These are phyloP conservation scores for Malurus melanocephalus DNA, from an alignment of 2,113 vertebrate genomes.

Conservation along the genomic window DNA sequence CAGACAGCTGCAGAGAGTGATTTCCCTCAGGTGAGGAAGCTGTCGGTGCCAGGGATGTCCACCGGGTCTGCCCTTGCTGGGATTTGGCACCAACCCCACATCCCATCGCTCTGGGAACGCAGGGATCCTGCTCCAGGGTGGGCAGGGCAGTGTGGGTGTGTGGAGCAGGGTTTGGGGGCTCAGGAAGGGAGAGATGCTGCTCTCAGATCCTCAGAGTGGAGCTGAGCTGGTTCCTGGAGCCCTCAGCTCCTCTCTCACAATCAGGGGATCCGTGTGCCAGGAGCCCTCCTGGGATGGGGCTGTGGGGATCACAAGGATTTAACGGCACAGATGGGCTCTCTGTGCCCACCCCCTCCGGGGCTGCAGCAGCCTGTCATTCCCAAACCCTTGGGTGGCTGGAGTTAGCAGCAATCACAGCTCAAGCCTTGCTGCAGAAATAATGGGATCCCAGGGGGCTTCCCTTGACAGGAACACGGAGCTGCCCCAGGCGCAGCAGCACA, in stretches of 20 bases:
- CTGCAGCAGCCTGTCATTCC: not conserved
- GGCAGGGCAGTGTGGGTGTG: not conserved
- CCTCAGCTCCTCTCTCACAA: not conserved
- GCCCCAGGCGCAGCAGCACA: not conserved
- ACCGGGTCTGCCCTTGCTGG: not conserved
- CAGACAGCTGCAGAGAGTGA: no score
- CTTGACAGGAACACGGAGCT: not conserved
- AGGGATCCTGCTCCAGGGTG: fast-evolving
- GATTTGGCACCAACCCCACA: fast-evolving
- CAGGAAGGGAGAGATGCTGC: not conserved
- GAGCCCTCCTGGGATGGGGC: not conserved
- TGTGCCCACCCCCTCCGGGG: not conserved
- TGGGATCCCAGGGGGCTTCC: not conserved
- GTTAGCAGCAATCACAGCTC: not conserved
- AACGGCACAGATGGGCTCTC: not conserved
- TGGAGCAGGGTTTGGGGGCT: not conserved
- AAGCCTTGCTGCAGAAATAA: conserved; percentile 12
- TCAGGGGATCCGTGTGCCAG: not conserved
- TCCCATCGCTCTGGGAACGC: fast-evolving
- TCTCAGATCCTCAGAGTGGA: not conserved
- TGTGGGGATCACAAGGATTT: not conserved
- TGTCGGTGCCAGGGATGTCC: not conserved
- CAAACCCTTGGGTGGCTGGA: not conserved
- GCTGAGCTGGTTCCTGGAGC: not conserved
- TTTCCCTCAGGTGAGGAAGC: not conserved